These are phyloP conservation scores for Sphinx pinastri DNA, from an alignment of 2,888 invertebrate genomes.

Conservation along the genomic window DNA sequence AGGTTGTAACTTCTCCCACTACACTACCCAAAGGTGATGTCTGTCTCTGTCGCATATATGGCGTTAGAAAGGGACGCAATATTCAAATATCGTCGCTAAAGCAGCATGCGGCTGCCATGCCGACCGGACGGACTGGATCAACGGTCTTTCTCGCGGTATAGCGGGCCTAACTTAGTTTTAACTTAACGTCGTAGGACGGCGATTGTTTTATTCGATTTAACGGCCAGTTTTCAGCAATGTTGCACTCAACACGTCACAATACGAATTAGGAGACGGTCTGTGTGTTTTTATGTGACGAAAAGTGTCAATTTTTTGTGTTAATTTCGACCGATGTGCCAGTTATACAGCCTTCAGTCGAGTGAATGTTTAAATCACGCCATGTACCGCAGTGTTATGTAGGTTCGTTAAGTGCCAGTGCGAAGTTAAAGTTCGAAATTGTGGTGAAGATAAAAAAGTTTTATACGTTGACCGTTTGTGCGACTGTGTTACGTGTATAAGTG, in stretches of 20 bases:
- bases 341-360: conserved; percentile 68
- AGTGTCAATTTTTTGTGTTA: conserved; percentile 50
- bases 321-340: conserved; percentile 48
- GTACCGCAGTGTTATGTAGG: conserved; percentile 71
- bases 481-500: conserved; percentile 59
- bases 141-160: conserved; percentile 79
- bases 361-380: conserved; percentile 79
- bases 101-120: conserved; percentile 68
- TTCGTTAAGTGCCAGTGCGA: conserved; percentile 79
- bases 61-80: conserved; percentile 53
- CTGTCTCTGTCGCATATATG: conserved; percentile 50
- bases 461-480: conserved; percentile 61
- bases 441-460: conserved; percentile 59
- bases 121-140: conserved; percentile 79
- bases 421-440: conserved; percentile 76
- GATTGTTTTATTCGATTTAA: conserved; percentile 68
- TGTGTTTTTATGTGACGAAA: conserved; percentile 56
- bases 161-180: conserved; percentile 79
- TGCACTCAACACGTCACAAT: conserved; percentile 67
- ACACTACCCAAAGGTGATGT: conserved; percentile 50
- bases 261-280: conserved; percentile 56
- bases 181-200: conserved; percentile 71
- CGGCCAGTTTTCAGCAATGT: conserved; percentile 65
- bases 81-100: conserved; percentile 67
- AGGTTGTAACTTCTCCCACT: conserved; percentile 76